Percentiles rank a stretch among this genome's conserved stretches.
Evolutionary conservation across 2,113 vertebrate genomes (phyloP).

Genomic region (Corydoras sp.): DNA sequence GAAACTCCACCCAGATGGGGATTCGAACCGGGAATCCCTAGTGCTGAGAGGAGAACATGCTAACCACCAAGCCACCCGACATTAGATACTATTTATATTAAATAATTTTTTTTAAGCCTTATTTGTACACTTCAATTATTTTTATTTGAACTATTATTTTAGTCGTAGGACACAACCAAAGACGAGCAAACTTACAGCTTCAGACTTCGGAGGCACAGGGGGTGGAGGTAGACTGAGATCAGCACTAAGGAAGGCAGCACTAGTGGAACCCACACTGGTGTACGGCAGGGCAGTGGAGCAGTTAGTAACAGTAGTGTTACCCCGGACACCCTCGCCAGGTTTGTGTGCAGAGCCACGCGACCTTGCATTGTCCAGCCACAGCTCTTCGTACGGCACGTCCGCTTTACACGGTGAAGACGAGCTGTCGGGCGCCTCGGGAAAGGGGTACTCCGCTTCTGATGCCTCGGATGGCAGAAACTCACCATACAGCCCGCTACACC

Average conservation of each 20-base stretch:
- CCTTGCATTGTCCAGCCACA: constrained; percentile 85
- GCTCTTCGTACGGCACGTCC: constrained; percentile 90
- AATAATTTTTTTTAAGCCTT: too few species aligned
- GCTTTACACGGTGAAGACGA: constrained; percentile 59
- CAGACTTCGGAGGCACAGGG: constrained; percentile 97
- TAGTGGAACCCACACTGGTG: constrained; percentile 60
- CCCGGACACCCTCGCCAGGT: constrained; percentile 65
- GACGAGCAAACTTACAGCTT: constrained; percentile 83
- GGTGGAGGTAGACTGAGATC: constrained; percentile 86
- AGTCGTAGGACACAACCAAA: too few species aligned
- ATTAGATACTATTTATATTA: too few species aligned
- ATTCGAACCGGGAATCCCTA: too few species aligned
- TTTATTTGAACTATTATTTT: too few species aligned
- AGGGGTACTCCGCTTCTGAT: constrained; percentile 78
- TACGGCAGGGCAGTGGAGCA: constrained; percentile 61
- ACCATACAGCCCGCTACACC: constrained; percentile 80
- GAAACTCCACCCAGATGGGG: too few species aligned
- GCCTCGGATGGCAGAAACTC: constrained; percentile 84
- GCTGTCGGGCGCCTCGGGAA: constrained; percentile 76
- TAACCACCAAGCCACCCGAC: too few species aligned
- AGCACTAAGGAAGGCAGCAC: constrained; percentile 62
- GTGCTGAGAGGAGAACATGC: too few species aligned
- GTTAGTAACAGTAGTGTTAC: constrained; percentile 57
- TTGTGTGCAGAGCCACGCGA: constrained; percentile 65
- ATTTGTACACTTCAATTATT: too few species aligned